Percentiles rank a stretch among this genome's conserved stretches.
phyloP scores from a whole-genome alignment of 2,797 vertebrate species.

The Enteromius anoplus region DNA sequence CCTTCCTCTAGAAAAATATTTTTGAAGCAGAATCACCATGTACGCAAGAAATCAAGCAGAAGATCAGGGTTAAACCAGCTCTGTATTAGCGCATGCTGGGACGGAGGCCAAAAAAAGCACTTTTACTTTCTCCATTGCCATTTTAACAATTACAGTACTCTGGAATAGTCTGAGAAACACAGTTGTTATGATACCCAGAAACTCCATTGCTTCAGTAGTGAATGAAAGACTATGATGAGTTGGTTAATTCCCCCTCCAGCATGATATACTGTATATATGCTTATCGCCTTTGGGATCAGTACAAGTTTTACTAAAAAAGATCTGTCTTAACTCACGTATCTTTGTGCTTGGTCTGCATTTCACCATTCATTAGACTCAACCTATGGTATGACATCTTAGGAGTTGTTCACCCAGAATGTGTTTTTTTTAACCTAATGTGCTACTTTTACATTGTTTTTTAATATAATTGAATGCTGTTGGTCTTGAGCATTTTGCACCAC shows the following conservation, averaged over 20 bases:
- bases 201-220: background rate
- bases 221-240: constrained; percentile 19
- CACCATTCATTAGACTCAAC: background rate
- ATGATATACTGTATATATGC: background rate
- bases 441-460: background rate
- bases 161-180: background rate
- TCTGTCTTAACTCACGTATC: background rate
- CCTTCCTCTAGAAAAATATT: constrained; percentile 24
- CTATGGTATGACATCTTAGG: background rate
- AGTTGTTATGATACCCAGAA: constrained; percentile 24
- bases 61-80: constrained; percentile 24
- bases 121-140: constrained; percentile 8
- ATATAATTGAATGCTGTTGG: background rate
- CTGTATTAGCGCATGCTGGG: constrained; percentile 21
- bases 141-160: constrained; percentile 26
- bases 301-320: constrained; percentile 15
- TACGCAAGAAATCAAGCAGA: background rate
- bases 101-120: constrained; percentile 35
- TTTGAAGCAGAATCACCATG: background rate
- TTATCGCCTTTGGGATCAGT: background rate
- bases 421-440: background rate
- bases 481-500: background rate
- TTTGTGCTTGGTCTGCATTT: constrained; percentile 11
- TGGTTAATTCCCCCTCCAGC: background rate
- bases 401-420: background rate